Base-by-base conservation (phyloP, 2,797 vertebrate genomes). In the Chelon labrosus region DNA sequence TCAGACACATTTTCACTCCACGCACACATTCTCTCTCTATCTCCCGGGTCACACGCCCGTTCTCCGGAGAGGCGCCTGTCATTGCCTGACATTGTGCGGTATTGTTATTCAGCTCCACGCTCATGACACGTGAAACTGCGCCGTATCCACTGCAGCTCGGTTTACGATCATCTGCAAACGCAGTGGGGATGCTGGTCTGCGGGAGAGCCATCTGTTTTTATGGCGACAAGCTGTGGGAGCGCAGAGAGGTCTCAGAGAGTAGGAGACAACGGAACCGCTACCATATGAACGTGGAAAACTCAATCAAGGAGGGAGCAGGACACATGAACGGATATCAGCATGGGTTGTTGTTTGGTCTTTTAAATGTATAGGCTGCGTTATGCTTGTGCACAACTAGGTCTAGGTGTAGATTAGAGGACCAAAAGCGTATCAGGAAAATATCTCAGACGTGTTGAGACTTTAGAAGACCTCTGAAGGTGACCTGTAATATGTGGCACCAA, bases 51-150 rank as follows among this genome's bases (percentile, higher is more conserved):
- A 76, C 68, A 54, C 42, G 14, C 16, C 73, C 22, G 41, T 25
- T 83, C 84, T 82, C 84, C 1, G 12, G 59, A 70, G 86, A 81
- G 27, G 14, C 47, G 47, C 73, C 83, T 85, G 89, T 90, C 90
- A 86, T 91, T 90, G 90, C 70, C 75, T 90, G 90, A 90, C 90
- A 84, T 89, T 89, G 88, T 35, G 4, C 79, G 16, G 4, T 64
- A 76, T 88, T 91, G 83, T 87, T 81, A 92, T 92, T 91, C 90
- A 78, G 79, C 78, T 72, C 83, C 79, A 76, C 37, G 11, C 39
- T 82, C 60, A 17, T 76, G 84, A 82, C 87, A 70, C 70, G 76
- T 80, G 83, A 70, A 84, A 63, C 63, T 27, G 78, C 65, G 49
- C 69, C n/a, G 51, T 19, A 63, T 73, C 77, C 60, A 47, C 72